Evolutionary conservation across 92 coral and sea anemone genomes (phyloP).

Genomic region (Paramuricea clavata): DNA sequence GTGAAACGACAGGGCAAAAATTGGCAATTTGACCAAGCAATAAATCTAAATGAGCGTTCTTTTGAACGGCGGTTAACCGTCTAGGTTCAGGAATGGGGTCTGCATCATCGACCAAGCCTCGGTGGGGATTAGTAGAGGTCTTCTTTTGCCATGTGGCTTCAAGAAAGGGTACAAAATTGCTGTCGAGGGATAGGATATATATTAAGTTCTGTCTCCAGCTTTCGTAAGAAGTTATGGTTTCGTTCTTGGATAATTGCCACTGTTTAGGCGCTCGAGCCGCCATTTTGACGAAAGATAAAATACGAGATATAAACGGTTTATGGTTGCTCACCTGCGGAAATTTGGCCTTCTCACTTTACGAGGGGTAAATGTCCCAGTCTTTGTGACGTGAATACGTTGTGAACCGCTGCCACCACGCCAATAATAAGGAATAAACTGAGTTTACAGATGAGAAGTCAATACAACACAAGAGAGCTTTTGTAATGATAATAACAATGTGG

Average conservation of each 20-base stretch:
- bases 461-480: no score
- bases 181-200: no score
- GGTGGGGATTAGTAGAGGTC: constrained; percentile 44
- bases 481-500: no score
- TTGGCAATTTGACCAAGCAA: constrained; percentile 70
- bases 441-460: no score
- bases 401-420: constrained; percentile 59
- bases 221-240: no score
- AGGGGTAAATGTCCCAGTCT: constrained; percentile 34
- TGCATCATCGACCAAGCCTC: constrained; percentile 61
- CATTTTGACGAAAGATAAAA: no score
- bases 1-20: constrained; percentile 65
- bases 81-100: constrained; percentile 59
- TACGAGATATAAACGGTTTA: no score
- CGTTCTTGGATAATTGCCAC: no score
- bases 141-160: constrained; percentile 66
- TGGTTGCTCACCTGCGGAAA: not conserved
- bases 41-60: constrained; percentile 58
- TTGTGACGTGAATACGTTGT: constrained; percentile 19
- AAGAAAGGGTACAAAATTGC: constrained; percentile 49
- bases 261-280: no score
- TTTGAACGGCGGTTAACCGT: constrained; percentile 65
- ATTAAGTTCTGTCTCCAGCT: no score
- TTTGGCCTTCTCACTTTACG: not conserved
- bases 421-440: constrained; percentile 33